phyloP scores from a whole-genome alignment of 2,113 vertebrate genomes.

The Mormyrus iriodes region DNA sequence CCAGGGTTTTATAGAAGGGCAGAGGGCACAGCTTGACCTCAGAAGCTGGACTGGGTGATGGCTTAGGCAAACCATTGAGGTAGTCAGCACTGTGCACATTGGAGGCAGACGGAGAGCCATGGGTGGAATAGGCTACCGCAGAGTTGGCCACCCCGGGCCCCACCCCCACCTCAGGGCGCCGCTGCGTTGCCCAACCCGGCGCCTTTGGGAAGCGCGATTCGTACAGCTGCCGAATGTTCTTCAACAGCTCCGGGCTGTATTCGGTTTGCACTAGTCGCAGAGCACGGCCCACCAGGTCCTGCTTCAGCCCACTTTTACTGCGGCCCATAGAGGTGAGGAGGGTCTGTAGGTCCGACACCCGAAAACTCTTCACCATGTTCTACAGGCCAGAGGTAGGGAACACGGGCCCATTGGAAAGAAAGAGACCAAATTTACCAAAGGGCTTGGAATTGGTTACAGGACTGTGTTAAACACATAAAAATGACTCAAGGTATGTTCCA shows the following conservation, averaged over 20 bases:
- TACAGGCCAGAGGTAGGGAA: constrained; percentile 32
- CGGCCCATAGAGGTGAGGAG: constrained; percentile 74
- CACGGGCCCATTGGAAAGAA: constrained; percentile 31
- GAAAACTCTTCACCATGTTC: constrained; percentile 82
- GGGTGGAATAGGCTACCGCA: neutral
- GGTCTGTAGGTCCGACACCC: constrained; percentile 78
- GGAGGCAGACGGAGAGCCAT: constrained; percentile 33
- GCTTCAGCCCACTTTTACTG: constrained; percentile 78
- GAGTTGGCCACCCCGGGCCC: neutral
- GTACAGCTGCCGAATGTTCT: constrained; percentile 74
- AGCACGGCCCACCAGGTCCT: constrained; percentile 71
- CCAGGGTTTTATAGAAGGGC: constrained; percentile 74
- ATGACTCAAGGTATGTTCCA: neutral
- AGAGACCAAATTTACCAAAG: constrained; percentile 1
- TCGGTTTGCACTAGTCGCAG: constrained; percentile 72
- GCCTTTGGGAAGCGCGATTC: constrained; percentile 67
- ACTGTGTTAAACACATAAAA: neutral
- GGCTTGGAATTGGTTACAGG: neutral
- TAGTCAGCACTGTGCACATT: constrained; percentile 53
- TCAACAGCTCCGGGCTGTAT: constrained; percentile 73
- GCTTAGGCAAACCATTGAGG: constrained; percentile 59
- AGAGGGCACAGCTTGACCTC: constrained; percentile 65
- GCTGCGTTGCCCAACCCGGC: constrained; percentile 14
- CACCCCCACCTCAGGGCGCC: constrained; percentile 28
- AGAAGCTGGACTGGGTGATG: constrained; percentile 47